Evolutionary conservation across 2,888 invertebrate genomes (phyloP).

Genomic region (Caenorhabditis wallacei): DNA sequence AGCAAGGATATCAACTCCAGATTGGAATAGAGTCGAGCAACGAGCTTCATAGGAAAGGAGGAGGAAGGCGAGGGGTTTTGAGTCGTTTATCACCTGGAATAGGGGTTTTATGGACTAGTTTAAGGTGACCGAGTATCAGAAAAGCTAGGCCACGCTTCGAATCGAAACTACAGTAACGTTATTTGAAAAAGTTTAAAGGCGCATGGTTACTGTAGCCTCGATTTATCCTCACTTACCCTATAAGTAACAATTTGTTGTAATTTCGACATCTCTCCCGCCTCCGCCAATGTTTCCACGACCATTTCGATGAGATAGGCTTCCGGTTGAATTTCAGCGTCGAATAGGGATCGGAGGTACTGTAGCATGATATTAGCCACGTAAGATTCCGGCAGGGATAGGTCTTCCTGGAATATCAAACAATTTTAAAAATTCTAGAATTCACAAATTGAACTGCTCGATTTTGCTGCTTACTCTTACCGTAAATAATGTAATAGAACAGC

Average conservation of each 20-base stretch:
- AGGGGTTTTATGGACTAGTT: no score
- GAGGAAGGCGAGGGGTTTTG: conserved; percentile 73
- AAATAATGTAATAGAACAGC: no score
- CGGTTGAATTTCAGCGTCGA: conserved; percentile 47
- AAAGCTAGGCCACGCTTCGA: no score
- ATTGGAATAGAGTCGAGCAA: conserved; percentile 73
- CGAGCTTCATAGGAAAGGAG: conserved; percentile 71
- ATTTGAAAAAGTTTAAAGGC: no score
- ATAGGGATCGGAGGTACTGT: conserved; percentile 63
- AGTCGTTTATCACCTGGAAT: conserved; percentile 70
- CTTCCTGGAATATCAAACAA: conserved; percentile 70
- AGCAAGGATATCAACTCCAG: conserved; percentile 70
- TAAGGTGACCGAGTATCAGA: no score
- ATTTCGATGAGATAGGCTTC: conserved; percentile 73
- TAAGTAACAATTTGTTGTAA: conserved; percentile 76
- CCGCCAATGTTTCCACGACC: conserved; percentile 71
- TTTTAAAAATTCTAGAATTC: not conserved
- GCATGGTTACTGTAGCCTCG: no score
- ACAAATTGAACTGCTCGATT: no score
- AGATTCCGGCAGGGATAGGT: conserved; percentile 51
- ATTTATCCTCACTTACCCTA: conserved; percentile 54
- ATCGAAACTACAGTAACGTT: not conserved
- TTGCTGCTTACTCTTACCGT: no score
- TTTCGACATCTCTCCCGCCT: conserved; percentile 69
- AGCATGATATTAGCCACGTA: conserved; percentile 69